These are phyloP conservation scores for Entomobrya multifasciata DNA, from an alignment of 2,888 invertebrate genomes.

Conservation along the genomic window DNA sequence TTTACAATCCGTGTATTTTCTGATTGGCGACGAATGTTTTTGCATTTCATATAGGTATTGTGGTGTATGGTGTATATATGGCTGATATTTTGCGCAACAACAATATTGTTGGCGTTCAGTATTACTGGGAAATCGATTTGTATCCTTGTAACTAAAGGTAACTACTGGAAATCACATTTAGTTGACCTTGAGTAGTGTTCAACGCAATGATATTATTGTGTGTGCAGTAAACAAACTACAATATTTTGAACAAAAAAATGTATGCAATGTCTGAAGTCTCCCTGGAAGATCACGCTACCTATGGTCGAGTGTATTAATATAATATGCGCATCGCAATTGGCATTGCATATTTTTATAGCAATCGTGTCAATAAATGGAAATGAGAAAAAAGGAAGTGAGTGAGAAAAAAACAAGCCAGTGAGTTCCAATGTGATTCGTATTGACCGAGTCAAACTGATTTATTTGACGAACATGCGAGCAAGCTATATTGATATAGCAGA, in stretches of 20 bases:
- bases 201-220: background rate
- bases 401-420: background rate
- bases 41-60: too few species aligned
- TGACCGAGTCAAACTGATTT: conserved; percentile 2
- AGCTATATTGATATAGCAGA: too few species aligned
- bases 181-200: conserved; percentile 13
- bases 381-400: background rate
- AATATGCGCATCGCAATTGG: too few species aligned
- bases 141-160: background rate
- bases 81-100: background rate
- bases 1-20: too few species aligned
- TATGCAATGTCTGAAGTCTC: too few species aligned
- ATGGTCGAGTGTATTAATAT: too few species aligned
- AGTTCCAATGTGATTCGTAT: conserved; percentile 25
- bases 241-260: too few species aligned
- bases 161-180: background rate
- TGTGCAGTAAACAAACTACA: conserved; percentile 13
- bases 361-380: conserved; percentile 11
- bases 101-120: background rate
- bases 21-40: too few species aligned
- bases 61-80: background rate
- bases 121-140: background rate
- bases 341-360: too few species aligned
- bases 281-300: too few species aligned
- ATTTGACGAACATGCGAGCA: too few species aligned